Evolutionary conservation across 1,140 invertebrate genomes (phyloP).

Genomic region (Caerostris extrusa): DNA sequence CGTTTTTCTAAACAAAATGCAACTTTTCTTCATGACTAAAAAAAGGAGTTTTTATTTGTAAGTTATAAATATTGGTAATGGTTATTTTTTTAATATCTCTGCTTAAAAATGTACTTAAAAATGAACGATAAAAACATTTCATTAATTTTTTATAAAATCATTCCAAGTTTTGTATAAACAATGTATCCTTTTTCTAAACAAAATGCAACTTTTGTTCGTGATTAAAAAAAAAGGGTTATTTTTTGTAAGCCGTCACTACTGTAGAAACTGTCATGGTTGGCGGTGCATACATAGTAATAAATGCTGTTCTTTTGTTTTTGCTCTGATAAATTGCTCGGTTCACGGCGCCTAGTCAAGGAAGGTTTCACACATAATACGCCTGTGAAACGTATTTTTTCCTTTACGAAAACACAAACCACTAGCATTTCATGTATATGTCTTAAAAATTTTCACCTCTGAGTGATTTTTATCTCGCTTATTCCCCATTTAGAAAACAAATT

Average conservation of each 20-base stretch:
- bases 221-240: neutral
- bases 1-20: too few relatives aligned
- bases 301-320: neutral
- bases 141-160: too few relatives aligned
- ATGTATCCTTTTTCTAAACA: neutral
- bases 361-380: neutral
- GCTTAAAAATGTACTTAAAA: too few relatives aligned
- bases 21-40: too few relatives aligned
- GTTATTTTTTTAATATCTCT: too few relatives aligned
- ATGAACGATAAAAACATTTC: too few relatives aligned
- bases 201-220: neutral
- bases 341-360: neutral
- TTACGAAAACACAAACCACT: neutral
- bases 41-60: too few relatives aligned
- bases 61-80: too few relatives aligned
- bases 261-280: neutral
- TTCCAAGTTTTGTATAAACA: too few relatives aligned
- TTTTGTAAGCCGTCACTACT: neutral
- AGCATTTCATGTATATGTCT: neutral
- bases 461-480: neutral
- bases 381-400: neutral
- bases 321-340: conserved; percentile 22
- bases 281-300: neutral
- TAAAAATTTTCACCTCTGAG: neutral
- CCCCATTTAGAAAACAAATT: neutral